Evolutionary conservation across 2,888 invertebrate species (phyloP), one percentile per base, ranked within the genome.

Genomic region (Caenorhabditis macrosperma): DNA sequence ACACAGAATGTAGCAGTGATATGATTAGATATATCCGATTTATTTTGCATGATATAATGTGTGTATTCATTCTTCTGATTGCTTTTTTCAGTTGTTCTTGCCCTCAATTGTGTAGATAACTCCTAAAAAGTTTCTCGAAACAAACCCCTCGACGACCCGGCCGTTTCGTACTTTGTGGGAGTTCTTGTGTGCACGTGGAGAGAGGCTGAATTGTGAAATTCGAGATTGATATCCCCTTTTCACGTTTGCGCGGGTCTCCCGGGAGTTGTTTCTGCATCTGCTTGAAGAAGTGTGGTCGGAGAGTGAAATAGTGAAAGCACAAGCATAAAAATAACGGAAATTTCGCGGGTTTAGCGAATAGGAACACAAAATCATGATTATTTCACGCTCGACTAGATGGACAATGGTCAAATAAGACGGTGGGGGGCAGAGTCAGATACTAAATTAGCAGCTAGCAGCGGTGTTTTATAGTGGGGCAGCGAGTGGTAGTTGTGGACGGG

Each of bases 151-250:
- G n/a, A n/a, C n/a, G n/a, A n/a, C n/a, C n/a, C n/a, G n/a, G n/a
- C 28, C 20, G 10, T 41, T 30, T 48, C 30, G 60, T 44, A 60
- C 60, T 69, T 69, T 61, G 41, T 12, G 20, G 52, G 24, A 71
- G 48, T 59, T 61, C 60, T 52, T 26, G 24, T 44, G 5, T 33
- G 38, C 63, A 64, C 63, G 63, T 67, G 67, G 41, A 57, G 9
- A n/a, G n/a, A n/a, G 44, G 33, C 38, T 17, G 35, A 64, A 69
- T 72, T 64, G 44, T 61, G 52, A 66, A 74, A 61, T 66, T 67
- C 22, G 68, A 68, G 68, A 68, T 68, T 68, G 75, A 76, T 76
- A 61, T 61, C 60, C 59, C 44, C 67, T 48, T 57, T 64, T 35
- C 57, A 74, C 74, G 57, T 74, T 64, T 74, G 24, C 24, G 24